Evolutionary conservation across 2,113 vertebrate species (phyloP).

Genomic region (Corythornis vintsioides): DNA sequence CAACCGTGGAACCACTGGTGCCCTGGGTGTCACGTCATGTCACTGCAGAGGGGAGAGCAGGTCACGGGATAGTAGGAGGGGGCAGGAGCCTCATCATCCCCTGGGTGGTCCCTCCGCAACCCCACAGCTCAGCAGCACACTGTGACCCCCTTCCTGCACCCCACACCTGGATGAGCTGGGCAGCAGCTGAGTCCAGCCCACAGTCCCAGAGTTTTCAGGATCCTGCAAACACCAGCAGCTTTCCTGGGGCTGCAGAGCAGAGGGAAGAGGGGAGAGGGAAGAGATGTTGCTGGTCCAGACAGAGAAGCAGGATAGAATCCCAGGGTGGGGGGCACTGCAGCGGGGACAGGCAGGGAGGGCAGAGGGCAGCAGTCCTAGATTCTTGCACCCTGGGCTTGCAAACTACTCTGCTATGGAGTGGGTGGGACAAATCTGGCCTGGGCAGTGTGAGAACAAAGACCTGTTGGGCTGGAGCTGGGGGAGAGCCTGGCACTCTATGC

Average conservation of each 20-base stretch:
- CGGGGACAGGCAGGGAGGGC: background rate
- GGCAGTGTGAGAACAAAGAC: rapidly evolving
- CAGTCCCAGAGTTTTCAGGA: slow-evolving; percentile 33
- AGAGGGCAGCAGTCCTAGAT: background rate
- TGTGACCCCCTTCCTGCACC: rapidly evolving
- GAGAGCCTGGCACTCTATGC: rapidly evolving
- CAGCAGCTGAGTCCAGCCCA: slow-evolving; percentile 72
- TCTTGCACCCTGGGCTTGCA: background rate
- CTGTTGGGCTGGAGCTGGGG: background rate
- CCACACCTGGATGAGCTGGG: slow-evolving; percentile 57
- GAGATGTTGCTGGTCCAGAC: too few species aligned
- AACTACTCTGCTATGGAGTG: rapidly evolving
- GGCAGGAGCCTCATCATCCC: background rate
- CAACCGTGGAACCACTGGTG: rapidly evolving
- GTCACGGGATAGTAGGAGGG: background rate
- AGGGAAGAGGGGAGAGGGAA: background rate
- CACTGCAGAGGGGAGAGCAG: background rate
- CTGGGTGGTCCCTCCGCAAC: too few species aligned
- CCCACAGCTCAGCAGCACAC: background rate
- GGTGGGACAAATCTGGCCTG: background rate
- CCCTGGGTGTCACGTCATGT: rapidly evolving
- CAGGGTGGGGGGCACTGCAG: background rate
- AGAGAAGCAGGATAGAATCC: background rate
- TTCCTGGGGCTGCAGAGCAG: slow-evolving; percentile 24
- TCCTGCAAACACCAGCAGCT: background rate